A percentile compares a stretch with the other conserved stretches of the same genome.
Conservation (phyloP, 2,797 vertebrate genomes). For the Leucoraja ocellata region DNA sequence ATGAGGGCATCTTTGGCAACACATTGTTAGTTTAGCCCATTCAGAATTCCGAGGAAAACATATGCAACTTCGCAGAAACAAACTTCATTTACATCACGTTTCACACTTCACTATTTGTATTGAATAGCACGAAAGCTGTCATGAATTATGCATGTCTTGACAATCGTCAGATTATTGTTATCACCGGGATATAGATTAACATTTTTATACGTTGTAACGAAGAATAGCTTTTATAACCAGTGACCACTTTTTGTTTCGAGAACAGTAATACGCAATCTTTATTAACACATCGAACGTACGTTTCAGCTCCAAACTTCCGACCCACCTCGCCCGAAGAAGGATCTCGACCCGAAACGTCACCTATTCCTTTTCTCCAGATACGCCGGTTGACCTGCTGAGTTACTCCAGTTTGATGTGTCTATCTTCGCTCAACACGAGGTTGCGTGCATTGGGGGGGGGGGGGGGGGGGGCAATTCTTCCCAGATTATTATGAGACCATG, state of each 20-base stretch:
- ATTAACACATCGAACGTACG: background rate
- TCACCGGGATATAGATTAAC: background rate
- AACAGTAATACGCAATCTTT: background rate
- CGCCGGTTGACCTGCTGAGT: too few relatives aligned
- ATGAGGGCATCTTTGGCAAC: background rate
- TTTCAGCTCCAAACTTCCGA: background rate
- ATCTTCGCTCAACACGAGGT: too few relatives aligned
- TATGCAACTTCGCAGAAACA: background rate
- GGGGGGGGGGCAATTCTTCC: background rate
- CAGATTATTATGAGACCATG: background rate
- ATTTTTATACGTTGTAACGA: conserved; percentile 17
- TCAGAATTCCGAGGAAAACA: background rate
- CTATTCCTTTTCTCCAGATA: too few relatives aligned
- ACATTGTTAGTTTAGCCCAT: background rate
- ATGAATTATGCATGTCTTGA: background rate
- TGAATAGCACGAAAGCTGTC: background rate
- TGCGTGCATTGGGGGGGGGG: background rate
- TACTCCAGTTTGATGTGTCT: too few relatives aligned
- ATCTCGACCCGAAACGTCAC: too few relatives aligned
- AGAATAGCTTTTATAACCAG: background rate
- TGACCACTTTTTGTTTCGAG: background rate
- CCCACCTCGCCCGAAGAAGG: too few relatives aligned
- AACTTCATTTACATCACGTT: background rate
- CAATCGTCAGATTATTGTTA: background rate
- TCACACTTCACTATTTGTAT: background rate